These are phyloP conservation scores for Cyprinodon variegatus DNA, from an alignment of 2,113 vertebrate genomes.

Conservation along the genomic window DNA sequence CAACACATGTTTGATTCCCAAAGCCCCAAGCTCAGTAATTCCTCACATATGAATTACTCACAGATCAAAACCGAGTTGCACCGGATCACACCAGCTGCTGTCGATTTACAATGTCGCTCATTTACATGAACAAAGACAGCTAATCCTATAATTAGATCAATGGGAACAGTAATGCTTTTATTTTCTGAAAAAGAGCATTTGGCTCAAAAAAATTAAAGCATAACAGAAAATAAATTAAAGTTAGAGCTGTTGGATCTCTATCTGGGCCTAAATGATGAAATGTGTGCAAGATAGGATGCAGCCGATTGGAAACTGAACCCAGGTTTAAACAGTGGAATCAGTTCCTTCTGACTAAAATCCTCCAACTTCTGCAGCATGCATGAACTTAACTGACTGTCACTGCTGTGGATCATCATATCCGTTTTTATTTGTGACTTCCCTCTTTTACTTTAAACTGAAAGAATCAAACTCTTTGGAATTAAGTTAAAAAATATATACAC, in stretches of 20 bases:
- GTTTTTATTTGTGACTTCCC: no score
- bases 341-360: no score
- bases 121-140: constrained; percentile 12
- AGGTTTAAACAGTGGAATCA: neutral
- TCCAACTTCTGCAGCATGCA: no score
- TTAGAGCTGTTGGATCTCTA: neutral
- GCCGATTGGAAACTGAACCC: neutral
- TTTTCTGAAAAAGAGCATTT: neutral
- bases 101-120: constrained; percentile 15
- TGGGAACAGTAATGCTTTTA: neutral
- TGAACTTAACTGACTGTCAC: no score
- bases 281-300: neutral
- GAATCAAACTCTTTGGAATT: neutral
- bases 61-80: constrained; percentile 53
- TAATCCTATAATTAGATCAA: constrained; percentile 16
- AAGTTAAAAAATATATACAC: neutral
- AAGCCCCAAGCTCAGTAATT: constrained; percentile 49
- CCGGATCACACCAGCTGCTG: constrained; percentile 46
- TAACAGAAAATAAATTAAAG: neutral
- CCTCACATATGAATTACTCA: constrained; percentile 55
- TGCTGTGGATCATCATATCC: no score
- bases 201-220: neutral
- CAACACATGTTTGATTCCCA: constrained; percentile 66
- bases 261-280: neutral
- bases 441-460: no score